Evolutionary conservation across 2,113 vertebrate species (phyloP).

Genomic region (Microcebus murinus): DNA sequence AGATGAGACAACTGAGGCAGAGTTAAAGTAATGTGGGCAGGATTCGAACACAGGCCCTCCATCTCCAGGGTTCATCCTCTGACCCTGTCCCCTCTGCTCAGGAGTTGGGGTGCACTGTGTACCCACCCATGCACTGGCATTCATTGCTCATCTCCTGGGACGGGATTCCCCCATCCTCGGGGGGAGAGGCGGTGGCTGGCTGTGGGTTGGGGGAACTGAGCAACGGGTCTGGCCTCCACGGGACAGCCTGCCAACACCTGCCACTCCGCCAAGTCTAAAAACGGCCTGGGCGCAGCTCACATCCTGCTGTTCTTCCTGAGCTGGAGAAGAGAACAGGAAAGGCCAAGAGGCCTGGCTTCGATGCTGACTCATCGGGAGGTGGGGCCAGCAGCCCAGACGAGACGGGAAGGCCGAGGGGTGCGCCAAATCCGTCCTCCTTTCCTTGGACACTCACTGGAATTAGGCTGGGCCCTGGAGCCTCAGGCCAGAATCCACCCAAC

Average conservation of each 20-base stretch:
- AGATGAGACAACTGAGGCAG: neutral
- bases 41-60: neutral
- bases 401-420: neutral
- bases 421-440: neutral
- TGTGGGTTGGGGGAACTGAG: neutral
- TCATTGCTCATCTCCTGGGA: neutral
- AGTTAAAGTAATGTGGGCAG: neutral
- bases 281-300: neutral
- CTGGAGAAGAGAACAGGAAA: neutral
- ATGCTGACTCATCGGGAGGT: neutral
- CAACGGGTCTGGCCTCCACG: neutral
- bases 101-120: neutral
- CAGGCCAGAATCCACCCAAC: neutral
- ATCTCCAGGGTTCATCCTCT: neutral
- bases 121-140: neutral
- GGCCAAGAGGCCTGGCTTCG: neutral
- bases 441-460: neutral
- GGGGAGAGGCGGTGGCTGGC: neutral
- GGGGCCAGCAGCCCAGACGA: fast-evolving
- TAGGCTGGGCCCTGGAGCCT: neutral
- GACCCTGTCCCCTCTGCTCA: neutral
- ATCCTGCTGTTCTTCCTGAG: slow-evolving; percentile 56
- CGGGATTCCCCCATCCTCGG: neutral
- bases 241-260: slow-evolving; percentile 5
- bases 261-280: neutral